Evolutionary conservation across 2,797 vertebrate species (phyloP).

Genomic region (Crocodylus rhombifer): DNA sequence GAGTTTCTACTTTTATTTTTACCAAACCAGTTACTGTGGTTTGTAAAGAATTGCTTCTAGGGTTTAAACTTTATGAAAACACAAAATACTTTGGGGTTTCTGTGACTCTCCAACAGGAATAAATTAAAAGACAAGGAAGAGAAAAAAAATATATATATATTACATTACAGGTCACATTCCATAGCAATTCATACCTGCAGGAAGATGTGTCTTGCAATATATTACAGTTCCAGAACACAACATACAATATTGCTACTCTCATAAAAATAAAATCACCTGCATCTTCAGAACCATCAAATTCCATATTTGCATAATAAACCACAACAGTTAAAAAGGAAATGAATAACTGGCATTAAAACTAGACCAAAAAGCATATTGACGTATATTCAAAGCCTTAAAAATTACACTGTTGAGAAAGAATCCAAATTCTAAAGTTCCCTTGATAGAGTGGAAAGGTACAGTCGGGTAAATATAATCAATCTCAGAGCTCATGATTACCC

Average conservation of each 20-base stretch:
- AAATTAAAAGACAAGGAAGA: constrained; percentile 28
- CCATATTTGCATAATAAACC: not conserved
- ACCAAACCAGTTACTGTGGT: not conserved
- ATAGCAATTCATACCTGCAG: constrained; percentile 32
- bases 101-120: constrained; percentile 24
- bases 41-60: not conserved
- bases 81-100: too few relatives aligned
- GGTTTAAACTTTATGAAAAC: not conserved
- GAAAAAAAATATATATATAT: too few relatives aligned
- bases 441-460: not conserved
- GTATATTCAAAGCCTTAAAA: constrained; percentile 44
- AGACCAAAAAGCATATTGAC: not conserved
- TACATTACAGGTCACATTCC: not conserved
- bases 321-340: constrained; percentile 19
- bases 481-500: not conserved
- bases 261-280: constrained; percentile 47
- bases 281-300: constrained; percentile 27
- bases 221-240: constrained; percentile 13
- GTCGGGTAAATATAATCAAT: too few relatives aligned
- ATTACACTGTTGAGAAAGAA: constrained; percentile 29
- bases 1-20: not conserved
- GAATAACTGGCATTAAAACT: constrained; percentile 59
- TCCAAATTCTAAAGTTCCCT: constrained; percentile 13
- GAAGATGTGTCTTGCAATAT: constrained; percentile 16
- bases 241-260: constrained; percentile 9